Evolutionary conservation across 2,797 vertebrate genomes (phyloP), one percentile per base, ranked within the genome.

Genomic region (Amniataba percoides): DNA sequence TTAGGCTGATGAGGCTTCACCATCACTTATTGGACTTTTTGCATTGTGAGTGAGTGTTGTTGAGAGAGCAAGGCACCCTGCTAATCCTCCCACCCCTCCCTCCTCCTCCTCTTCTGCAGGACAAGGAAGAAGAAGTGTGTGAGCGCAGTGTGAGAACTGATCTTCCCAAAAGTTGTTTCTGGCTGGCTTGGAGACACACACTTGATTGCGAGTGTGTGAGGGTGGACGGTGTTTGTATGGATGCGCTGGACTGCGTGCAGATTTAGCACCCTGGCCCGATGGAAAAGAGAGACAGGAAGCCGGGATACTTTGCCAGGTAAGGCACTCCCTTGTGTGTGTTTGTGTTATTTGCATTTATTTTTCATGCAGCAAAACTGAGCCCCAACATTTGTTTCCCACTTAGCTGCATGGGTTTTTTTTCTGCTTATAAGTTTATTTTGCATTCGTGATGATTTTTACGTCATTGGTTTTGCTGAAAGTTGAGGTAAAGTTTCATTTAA

Each of bases 271-370:
- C 82, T 34, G 86, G 76, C 71, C 90, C 78, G 83, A 95, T 95
- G 95, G 95, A 95, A 72, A 95, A 94, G 79, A 92, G 92, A 64
- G 95, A 96, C 77, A 93, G 94, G 75, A 96, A 95, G 83, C 89
- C 90, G 14, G 94, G 95, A 58, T 96, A 96, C 80, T 96, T 96
- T 72, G 90, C 95, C 81, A 95, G 95, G 95, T 96, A 91, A 91
- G 83, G 5, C 34, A 25, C 23, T 25, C 3, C 5, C 27, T 31
- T 42, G 0, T 48, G 13, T 16, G 18, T 49, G 15, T 55, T 13
- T 51, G 11, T 51, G 3, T 60, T 4, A 51, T 43, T 58, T 43
- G 7, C 14, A 40, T 62, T 39, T 31, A 3, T 59, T 69, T 39
- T 7, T 31, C 7, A 27, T n/a, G 39, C 34, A 65, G 52, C 14